These are phyloP conservation scores for Epinephelus awoara DNA, from an alignment of 2,797 vertebrate genomes.

Conservation along the genomic window DNA sequence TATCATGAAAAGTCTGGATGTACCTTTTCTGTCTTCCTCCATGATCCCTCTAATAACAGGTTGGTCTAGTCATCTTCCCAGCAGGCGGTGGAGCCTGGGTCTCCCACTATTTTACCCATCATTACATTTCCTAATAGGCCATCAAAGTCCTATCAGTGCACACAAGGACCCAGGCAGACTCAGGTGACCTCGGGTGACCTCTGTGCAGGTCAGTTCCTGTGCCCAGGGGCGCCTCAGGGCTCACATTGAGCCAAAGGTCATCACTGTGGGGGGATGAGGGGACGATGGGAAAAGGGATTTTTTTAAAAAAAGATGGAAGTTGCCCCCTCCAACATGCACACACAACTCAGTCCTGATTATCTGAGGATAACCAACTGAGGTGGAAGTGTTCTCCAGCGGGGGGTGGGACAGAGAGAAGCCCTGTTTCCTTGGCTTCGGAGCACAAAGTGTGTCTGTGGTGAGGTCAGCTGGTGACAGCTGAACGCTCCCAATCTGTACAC, in stretches of 20 bases:
- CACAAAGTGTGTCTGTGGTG: constrained; percentile 83
- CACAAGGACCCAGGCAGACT: constrained; percentile 65
- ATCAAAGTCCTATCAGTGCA: constrained; percentile 74
- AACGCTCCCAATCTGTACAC: constrained; percentile 78
- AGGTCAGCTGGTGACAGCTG: constrained; percentile 85
- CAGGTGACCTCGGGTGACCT: constrained; percentile 75
- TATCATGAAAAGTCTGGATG: constrained; percentile 37
- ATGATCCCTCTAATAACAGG: constrained; percentile 55
- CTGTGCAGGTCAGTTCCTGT: constrained; percentile 79
- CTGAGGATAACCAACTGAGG: constrained; percentile 80
- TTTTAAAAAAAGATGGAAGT: constrained; percentile 57
- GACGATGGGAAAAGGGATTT: constrained; percentile 57
- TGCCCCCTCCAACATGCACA: constrained; percentile 46
- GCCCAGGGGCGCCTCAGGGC: constrained; percentile 64
- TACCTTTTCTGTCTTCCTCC: constrained; percentile 33
- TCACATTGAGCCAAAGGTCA: constrained; percentile 75
- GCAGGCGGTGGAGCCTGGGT: constrained; percentile 58
- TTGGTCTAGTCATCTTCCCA: constrained; percentile 59
- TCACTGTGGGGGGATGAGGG: constrained; percentile 14
- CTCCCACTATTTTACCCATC: constrained; percentile 70
- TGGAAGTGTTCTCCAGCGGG: constrained; percentile 73
- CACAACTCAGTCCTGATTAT: constrained; percentile 68
- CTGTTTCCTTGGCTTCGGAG: constrained; percentile 69
- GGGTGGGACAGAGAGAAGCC: constrained; percentile 69
- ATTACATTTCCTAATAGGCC: constrained; percentile 78